These are phyloP conservation scores for Pammene fasciana DNA, from an alignment of 2,888 invertebrate species.

Conservation along the genomic window DNA sequence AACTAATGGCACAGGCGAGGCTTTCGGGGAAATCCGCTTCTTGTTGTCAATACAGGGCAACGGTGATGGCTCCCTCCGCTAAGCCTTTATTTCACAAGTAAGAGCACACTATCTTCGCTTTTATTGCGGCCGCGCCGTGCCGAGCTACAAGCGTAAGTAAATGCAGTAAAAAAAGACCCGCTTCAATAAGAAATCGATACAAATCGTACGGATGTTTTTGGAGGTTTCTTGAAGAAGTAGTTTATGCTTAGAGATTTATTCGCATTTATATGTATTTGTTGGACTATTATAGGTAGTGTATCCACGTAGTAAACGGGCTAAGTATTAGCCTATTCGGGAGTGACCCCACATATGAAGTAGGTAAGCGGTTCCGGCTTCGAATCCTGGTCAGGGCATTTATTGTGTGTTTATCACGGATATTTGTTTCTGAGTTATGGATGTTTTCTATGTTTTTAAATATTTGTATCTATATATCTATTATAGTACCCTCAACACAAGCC, in stretches of 20 bases:
- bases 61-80: slow-evolving; percentile 79
- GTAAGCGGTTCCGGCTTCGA: no score
- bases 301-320: no score
- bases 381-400: no score
- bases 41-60: slow-evolving; percentile 82
- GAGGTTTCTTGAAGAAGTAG: not conserved
- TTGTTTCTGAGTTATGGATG: no score
- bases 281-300: not conserved
- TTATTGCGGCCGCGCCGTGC: slow-evolving; percentile 66
- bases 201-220: slow-evolving; percentile 44
- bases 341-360: no score
- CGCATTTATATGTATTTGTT: not conserved
- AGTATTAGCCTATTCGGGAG: no score
- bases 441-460: no score
- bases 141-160: slow-evolving; percentile 60
- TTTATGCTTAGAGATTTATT: not conserved
- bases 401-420: no score
- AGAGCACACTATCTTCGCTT: slow-evolving; percentile 76
- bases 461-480: no score
- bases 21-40: slow-evolving; percentile 81
- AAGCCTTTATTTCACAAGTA: slow-evolving; percentile 80
- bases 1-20: slow-evolving; percentile 83
- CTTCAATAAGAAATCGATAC: slow-evolving; percentile 55
- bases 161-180: slow-evolving; percentile 62
- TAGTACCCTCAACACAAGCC: no score